Evolutionary conservation across 2,113 vertebrate species (phyloP).

Genomic region (Bubo bubo): DNA sequence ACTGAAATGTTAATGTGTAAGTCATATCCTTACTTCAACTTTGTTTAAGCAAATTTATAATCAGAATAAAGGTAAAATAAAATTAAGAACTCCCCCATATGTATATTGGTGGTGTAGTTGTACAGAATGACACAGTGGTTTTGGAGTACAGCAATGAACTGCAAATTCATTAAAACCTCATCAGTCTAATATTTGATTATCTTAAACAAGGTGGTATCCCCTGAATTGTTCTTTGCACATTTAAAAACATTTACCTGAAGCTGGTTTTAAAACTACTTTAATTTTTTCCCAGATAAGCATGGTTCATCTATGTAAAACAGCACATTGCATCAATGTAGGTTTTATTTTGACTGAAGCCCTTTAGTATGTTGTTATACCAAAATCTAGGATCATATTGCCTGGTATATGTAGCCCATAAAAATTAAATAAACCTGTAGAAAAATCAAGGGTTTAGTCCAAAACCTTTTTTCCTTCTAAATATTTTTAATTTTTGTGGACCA

Average conservation of each 20-base stretch:
- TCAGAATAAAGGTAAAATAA: background rate
- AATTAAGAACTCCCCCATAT: background rate
- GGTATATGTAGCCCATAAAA: background rate
- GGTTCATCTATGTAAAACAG: background rate
- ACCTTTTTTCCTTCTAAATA: background rate
- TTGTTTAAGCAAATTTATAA: background rate
- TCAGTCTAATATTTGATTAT: background rate
- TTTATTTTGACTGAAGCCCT: background rate
- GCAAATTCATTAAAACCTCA: background rate
- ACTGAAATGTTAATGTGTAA: background rate
- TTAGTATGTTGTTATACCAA: background rate
- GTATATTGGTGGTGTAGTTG: background rate
- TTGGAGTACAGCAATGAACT: background rate
- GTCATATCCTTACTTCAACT: background rate
- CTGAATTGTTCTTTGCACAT: background rate
- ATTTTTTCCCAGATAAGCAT: background rate
- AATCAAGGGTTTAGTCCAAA: background rate
- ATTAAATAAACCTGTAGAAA: background rate
- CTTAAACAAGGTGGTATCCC: background rate
- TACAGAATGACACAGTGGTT: background rate
- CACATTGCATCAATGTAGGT: background rate
- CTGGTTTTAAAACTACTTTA: background rate
- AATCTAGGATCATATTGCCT: background rate
- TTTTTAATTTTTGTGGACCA: background rate
- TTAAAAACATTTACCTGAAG: background rate